A percentile compares a stretch with the other conserved stretches of the same genome.
Conservation (phyloP, 2,888 invertebrate species). For the Dasypogon diadema region DNA sequence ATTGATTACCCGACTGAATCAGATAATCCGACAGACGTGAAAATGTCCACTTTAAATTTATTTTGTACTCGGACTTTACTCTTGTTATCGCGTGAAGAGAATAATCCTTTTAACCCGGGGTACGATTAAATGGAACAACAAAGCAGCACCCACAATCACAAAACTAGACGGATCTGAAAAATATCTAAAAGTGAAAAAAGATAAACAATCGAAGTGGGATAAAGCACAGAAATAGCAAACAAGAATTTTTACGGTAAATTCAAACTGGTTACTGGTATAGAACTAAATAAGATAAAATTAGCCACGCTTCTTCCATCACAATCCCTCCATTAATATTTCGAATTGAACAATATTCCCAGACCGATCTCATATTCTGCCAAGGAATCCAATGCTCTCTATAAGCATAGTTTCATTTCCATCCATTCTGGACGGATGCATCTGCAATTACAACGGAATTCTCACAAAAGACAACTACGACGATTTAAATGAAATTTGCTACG, state of each 20-base stretch:
- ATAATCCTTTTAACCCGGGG: neutral
- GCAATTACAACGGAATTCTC: neutral
- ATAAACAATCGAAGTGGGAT: neutral
- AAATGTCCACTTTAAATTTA: neutral
- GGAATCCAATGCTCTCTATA: neutral
- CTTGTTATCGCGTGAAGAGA: neutral
- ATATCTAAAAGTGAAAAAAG: neutral
- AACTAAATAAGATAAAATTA: neutral
- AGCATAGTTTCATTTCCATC: too few relatives aligned
- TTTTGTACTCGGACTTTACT: neutral
- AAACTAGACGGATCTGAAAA: neutral
- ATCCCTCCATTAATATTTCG: neutral
- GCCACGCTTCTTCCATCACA: conserved; percentile 3
- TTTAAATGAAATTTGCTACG: conserved; percentile 14
- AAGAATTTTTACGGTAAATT: neutral
- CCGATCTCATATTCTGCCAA: neutral
- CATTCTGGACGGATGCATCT: neutral
- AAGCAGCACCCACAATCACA: neutral
- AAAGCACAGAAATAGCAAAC: neutral
- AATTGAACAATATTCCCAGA: neutral
- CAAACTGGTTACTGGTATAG: neutral
- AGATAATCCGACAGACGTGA: neutral
- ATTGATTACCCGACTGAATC: too few relatives aligned
- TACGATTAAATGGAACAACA: neutral
- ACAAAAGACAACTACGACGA: neutral